Percentiles rank a stretch among this genome's conserved stretches.
phyloP scores from a whole-genome alignment of 2,113 vertebrate genomes.

The Leptobrachium ailaonicum region DNA sequence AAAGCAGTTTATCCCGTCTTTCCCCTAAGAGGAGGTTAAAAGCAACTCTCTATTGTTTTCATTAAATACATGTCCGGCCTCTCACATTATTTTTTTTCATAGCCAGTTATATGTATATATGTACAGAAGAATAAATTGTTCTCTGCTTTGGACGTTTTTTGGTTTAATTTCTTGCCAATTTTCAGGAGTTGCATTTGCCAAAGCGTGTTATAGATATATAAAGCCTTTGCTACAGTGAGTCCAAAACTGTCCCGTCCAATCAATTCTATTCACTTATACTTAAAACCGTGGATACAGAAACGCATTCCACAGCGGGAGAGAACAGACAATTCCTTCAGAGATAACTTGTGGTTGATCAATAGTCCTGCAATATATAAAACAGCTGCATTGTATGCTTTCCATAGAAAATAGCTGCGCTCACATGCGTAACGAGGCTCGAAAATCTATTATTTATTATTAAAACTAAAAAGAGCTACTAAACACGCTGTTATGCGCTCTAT shows the following conservation, averaged over 20 bases:
- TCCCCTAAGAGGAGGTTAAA: too few species aligned
- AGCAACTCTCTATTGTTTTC: too few species aligned
- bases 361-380: background rate
- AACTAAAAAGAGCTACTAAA: too few species aligned
- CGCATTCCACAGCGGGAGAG: background rate
- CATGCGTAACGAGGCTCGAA: too few species aligned
- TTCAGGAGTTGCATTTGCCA: slow-evolving; percentile 11
- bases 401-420: background rate
- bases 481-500: too few species aligned
- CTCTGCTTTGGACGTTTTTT: background rate
- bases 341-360: background rate
- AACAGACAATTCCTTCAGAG: background rate
- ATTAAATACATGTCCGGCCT: too few species aligned
- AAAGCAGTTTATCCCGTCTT: too few species aligned
- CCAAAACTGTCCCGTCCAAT: slow-evolving; percentile 26
- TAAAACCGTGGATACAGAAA: slow-evolving; percentile 5
- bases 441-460: too few species aligned
- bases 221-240: background rate
- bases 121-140: too few species aligned
- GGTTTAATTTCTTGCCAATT: background rate
- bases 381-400: background rate
- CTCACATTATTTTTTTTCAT: too few species aligned
- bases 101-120: too few species aligned
- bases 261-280: slow-evolving; percentile 3
- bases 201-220: background rate